These are phyloP conservation scores for Hymenochirus boettgeri DNA, from an alignment of 2,113 vertebrate species.

Conservation along the genomic window DNA sequence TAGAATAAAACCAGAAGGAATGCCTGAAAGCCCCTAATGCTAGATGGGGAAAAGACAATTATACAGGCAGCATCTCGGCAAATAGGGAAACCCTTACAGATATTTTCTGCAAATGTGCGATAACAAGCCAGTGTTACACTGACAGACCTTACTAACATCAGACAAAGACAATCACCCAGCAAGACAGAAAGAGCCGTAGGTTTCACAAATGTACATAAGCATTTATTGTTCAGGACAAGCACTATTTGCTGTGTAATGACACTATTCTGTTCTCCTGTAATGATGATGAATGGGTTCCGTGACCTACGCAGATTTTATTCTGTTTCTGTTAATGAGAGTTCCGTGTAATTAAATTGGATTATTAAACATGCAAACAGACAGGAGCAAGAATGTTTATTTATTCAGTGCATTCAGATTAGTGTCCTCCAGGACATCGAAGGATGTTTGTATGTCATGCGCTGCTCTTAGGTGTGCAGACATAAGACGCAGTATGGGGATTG, in stretches of 20 bases:
- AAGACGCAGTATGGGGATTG: too few species aligned
- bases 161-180: too few species aligned
- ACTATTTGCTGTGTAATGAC: slow-evolving; percentile 3
- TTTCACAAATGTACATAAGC: neutral
- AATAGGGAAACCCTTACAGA: too few species aligned
- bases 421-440: neutral
- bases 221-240: neutral
- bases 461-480: too few species aligned
- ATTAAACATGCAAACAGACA: too few species aligned
- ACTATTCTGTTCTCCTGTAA: neutral
- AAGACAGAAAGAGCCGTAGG: too few species aligned
- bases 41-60: too few species aligned
- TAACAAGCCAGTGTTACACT: too few species aligned
- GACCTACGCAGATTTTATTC: neutral
- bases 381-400: neutral
- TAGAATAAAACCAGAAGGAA: too few species aligned
- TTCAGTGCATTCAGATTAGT: neutral
- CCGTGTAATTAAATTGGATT: neutral
- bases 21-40: too few species aligned
- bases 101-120: too few species aligned
- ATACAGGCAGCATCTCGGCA: too few species aligned
- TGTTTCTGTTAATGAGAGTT: neutral
- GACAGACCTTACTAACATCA: neutral
- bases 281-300: neutral
- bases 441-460: neutral